Conservation (phyloP, 2,888 invertebrate genomes). For the Thysanoteuthis rhombus region DNA sequence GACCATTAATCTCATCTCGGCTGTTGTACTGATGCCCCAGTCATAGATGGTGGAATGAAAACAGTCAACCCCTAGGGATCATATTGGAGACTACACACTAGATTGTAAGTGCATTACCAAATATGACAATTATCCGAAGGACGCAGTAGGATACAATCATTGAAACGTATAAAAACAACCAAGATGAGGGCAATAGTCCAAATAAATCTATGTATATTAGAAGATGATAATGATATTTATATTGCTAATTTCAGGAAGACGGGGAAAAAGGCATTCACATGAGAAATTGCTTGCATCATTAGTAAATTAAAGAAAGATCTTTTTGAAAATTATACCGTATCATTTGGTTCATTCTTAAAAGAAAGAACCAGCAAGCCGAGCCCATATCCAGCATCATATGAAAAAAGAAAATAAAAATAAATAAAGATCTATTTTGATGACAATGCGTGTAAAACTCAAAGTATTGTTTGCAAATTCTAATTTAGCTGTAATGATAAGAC, state of each 20-base stretch:
- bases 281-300: neutral
- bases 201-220: too few species aligned
- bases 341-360: neutral
- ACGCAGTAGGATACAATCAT: too few species aligned
- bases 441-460: neutral
- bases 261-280: neutral
- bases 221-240: neutral
- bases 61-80: too few species aligned
- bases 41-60: too few species aligned
- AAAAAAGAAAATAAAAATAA: neutral
- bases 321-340: conserved; percentile 12
- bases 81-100: too few species aligned
- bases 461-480: neutral
- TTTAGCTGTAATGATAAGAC: neutral
- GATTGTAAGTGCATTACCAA: too few species aligned
- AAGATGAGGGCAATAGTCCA: too few species aligned
- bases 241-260: neutral
- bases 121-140: too few species aligned
- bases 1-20: too few species aligned
- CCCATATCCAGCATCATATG: neutral
- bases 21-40: too few species aligned
- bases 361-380: neutral
- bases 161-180: too few species aligned
- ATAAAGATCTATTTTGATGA: neutral
- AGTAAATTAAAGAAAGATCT: neutral